phyloP scores from a whole-genome alignment of 2,797 vertebrate species.

The Enoplosus armatus region DNA sequence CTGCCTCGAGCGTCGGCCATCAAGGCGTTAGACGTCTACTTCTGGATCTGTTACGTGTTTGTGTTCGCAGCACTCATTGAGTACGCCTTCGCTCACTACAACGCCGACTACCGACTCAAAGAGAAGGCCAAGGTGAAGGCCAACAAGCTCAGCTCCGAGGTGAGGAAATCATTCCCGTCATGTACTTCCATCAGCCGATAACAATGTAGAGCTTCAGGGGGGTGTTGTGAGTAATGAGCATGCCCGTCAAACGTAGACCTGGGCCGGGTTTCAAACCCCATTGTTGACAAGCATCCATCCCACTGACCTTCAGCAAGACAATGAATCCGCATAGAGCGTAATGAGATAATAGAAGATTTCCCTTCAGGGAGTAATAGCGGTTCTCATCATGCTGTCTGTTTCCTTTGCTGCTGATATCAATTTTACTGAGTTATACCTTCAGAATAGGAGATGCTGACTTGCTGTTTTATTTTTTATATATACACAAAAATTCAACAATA shows the following conservation, averaged over 20 bases:
- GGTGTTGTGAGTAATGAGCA: slow-evolving; percentile 54
- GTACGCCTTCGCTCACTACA: slow-evolving; percentile 98
- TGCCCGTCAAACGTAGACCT: slow-evolving; percentile 40
- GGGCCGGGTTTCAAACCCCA: background rate
- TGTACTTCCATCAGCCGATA: slow-evolving; percentile 29
- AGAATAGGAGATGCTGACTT: slow-evolving; percentile 13
- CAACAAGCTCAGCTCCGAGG: slow-evolving; percentile 89
- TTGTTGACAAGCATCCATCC: slow-evolving; percentile 49
- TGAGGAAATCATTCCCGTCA: slow-evolving; percentile 69
- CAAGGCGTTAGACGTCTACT: slow-evolving; percentile 97
- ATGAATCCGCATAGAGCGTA: slow-evolving; percentile 25
- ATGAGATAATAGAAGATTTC: slow-evolving; percentile 30
- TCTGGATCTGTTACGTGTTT: slow-evolving; percentile 99
- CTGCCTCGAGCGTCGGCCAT: slow-evolving; percentile 96
- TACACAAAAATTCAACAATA: no score
- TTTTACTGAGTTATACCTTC: slow-evolving; percentile 10
- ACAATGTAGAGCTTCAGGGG: slow-evolving; percentile 16
- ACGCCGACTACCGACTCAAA: slow-evolving; percentile 96
- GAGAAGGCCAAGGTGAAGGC: slow-evolving; percentile 94
- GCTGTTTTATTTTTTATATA: background rate
- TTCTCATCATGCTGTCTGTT: slow-evolving; percentile 44
- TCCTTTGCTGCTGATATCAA: slow-evolving; percentile 18
- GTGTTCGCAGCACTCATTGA: slow-evolving; percentile 97
- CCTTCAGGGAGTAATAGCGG: slow-evolving; percentile 24
- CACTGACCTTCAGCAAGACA: slow-evolving; percentile 63